Evolutionary conservation across 2,113 vertebrate genomes (phyloP).

Genomic region (Sinocyclocheilus rhinocerous): DNA sequence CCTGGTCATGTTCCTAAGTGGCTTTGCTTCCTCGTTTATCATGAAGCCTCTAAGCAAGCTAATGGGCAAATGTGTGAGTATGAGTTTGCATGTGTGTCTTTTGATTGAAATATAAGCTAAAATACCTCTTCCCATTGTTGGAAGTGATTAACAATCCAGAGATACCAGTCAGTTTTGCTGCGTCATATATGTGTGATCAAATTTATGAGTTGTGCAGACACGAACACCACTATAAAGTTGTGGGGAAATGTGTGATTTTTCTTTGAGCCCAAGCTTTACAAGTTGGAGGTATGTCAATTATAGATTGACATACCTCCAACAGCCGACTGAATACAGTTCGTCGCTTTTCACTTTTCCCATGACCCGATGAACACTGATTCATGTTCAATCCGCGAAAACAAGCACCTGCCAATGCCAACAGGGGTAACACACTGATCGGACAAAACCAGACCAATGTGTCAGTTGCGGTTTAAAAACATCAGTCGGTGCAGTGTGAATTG

Average conservation of each 20-base stretch:
- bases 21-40: constrained; percentile 89
- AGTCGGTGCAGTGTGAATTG: too few species aligned
- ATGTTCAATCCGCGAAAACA: too few species aligned
- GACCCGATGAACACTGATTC: too few species aligned
- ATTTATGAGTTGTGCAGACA: not conserved
- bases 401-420: too few species aligned
- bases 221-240: not conserved
- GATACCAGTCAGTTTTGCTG: not conserved
- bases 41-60: constrained; percentile 89
- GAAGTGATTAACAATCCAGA: not conserved
- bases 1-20: constrained; percentile 91
- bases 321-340: too few species aligned
- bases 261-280: not conserved
- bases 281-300: not conserved
- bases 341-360: too few species aligned
- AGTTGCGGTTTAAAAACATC: too few species aligned
- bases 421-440: too few species aligned
- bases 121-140: not conserved
- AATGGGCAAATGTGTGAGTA: constrained; percentile 88
- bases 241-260: not conserved
- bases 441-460: too few species aligned
- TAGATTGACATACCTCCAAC: too few species aligned
- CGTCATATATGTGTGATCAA: not conserved
- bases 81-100: not conserved
- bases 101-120: not conserved